Percentiles rank a stretch among this genome's conserved stretches.
phyloP scores from a whole-genome alignment of 2,888 invertebrate species.

The Clostera curtula region DNA sequence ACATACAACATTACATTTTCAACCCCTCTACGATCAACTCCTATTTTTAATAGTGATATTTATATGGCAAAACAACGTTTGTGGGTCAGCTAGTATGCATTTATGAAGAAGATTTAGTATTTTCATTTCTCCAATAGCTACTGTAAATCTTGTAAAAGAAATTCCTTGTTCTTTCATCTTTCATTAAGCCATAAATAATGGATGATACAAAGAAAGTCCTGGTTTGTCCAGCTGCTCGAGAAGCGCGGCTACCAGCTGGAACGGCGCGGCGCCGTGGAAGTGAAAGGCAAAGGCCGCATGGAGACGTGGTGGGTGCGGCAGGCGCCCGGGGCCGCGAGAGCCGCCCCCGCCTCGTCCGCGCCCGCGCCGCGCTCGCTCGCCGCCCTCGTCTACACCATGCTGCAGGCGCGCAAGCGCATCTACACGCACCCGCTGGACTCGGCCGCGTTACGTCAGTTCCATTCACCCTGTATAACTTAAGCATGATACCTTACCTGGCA shows the following conservation, averaged over 20 bases:
- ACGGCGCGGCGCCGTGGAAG: conserved; percentile 88
- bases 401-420: conserved; percentile 86
- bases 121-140: too few relatives aligned
- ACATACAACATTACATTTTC: too few relatives aligned
- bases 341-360: conserved; percentile 77
- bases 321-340: conserved; percentile 68
- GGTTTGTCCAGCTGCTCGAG: conserved; percentile 78
- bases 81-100: too few relatives aligned
- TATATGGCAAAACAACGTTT: too few relatives aligned
- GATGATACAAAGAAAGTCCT: neutral
- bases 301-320: conserved; percentile 93
- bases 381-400: conserved; percentile 91
- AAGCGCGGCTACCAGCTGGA: conserved; percentile 82
- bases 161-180: too few relatives aligned
- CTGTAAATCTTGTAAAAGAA: too few relatives aligned
- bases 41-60: too few relatives aligned
- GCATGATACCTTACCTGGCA: too few relatives aligned
- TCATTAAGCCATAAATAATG: too few relatives aligned
- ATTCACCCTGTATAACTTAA: neutral
- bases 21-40: too few relatives aligned
- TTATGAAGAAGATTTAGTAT: too few relatives aligned
- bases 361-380: conserved; percentile 85
- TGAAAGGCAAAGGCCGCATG: conserved; percentile 97
- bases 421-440: conserved; percentile 49
- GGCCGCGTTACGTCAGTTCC: conserved; percentile 28